Evolutionary conservation across 2,113 vertebrate species (phyloP), one percentile per base, ranked within the genome.

Genomic region (Promerops cafer): DNA sequence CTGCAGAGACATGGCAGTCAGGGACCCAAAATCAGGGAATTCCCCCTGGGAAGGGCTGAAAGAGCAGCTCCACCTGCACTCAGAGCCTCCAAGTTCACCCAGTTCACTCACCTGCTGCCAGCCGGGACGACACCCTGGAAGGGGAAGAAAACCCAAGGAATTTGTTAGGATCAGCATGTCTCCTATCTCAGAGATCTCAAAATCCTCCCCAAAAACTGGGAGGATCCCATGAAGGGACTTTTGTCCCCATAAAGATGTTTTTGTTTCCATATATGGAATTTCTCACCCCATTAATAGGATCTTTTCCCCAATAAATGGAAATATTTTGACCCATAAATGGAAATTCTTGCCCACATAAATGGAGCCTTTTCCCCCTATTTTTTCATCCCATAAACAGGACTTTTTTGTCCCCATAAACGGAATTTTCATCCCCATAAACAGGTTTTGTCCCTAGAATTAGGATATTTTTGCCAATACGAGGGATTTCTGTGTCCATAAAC

Each of bases 31-130:
- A 20, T 4, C 22, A 6, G 27, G 27, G 52, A 72, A 42, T 13
- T 23, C 4, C 12, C 40, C 26, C 42, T 4, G 13, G 56, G 12
- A 70, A 37, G 26, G 30, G 24, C 0, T 2, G 39, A 13, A 14
- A 16, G 11, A 7, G 8, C 72, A 31, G 56, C 40, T 71, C 49
- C 4, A 6, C 61, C 56, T 28, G 23, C 12, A 2, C 9, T 7
- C 5, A 0, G 33, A 54, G 28, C 40, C 40, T 27, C 85, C 77
- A 31, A 19, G 40, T 30, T 53, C 28, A 30, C 19, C 37, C 85
- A 44, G 42, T 8, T 35, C 80, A 66, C 96, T 95, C 82, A 96
- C 96, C 96, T 78, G 85, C 82, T 92, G 37, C 82, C 88, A 42
- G 39, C 33, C 0, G 47, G 76, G 33, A 11, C 21, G 2, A 75